Percentiles rank a stretch among this genome's conserved stretches.
Conservation (phyloP, 2,888 invertebrate genomes). For the Noctua pronuba region DNA sequence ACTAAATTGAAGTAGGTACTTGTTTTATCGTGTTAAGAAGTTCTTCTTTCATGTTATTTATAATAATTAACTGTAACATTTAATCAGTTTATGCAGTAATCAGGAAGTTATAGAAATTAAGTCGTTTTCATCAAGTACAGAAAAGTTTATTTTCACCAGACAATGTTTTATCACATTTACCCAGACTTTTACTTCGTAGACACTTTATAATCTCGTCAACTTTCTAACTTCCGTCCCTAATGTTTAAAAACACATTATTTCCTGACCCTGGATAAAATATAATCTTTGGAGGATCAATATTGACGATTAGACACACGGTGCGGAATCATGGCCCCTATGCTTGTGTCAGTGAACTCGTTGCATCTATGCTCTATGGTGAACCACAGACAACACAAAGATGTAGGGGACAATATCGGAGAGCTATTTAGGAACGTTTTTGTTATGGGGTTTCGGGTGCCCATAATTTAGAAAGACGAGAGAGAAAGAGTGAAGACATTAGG, state of each 20-base stretch:
- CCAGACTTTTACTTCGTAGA: slow-evolving; percentile 21
- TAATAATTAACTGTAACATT: too few relatives aligned
- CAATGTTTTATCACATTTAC: slow-evolving; percentile 44
- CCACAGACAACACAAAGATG: slow-evolving; percentile 59
- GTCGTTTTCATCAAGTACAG: not conserved
- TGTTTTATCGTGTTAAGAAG: too few relatives aligned
- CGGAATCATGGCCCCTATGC: slow-evolving; percentile 67
- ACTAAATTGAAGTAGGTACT: not conserved
- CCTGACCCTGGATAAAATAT: slow-evolving; percentile 53
- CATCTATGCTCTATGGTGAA: slow-evolving; percentile 72
- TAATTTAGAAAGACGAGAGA: too few relatives aligned
- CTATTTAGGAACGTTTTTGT: slow-evolving; percentile 71
- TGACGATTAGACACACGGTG: slow-evolving; percentile 70
- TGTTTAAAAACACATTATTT: slow-evolving; percentile 57
- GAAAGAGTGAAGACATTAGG: slow-evolving; percentile 18
- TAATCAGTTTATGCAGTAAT: not conserved
- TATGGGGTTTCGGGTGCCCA: slow-evolving; percentile 62
- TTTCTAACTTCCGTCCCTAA: slow-evolving; percentile 46
- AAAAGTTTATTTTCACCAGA: slow-evolving; percentile 7
- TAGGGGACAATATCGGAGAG: slow-evolving; percentile 70
- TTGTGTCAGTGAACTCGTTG: slow-evolving; percentile 75
- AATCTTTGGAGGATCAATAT: slow-evolving; percentile 69
- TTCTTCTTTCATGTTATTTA: not conserved
- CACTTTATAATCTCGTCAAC: slow-evolving; percentile 44
- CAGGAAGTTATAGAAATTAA: not conserved